phyloP scores from a whole-genome alignment of 1,140 invertebrate genomes.

The Leucophenga varia region DNA sequence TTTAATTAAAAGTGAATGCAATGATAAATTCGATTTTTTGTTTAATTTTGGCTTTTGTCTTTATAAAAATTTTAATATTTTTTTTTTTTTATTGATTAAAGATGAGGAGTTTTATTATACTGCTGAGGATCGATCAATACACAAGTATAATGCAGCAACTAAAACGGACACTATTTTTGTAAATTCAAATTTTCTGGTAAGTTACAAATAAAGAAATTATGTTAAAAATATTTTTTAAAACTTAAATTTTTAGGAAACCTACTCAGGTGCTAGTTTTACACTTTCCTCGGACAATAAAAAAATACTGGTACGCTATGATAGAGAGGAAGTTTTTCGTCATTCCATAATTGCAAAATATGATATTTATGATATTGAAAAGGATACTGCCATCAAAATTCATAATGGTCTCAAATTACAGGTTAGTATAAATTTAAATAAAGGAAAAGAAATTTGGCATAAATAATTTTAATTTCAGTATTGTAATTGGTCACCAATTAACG shows the following conservation, averaged over 20 bases:
- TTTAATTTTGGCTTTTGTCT: too few relatives aligned
- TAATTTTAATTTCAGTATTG: too few relatives aligned
- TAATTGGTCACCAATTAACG: conserved; percentile 71
- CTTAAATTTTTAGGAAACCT: conserved; percentile 26
- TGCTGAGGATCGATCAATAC: conserved; percentile 51
- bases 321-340: conserved; percentile 41
- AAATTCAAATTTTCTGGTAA: conserved; percentile 56
- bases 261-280: conserved; percentile 30
- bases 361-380: conserved; percentile 48
- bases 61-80: not conserved
- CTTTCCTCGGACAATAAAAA: conserved; percentile 44
- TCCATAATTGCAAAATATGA: conserved; percentile 51
- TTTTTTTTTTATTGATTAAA: conserved; percentile 46
- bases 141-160: conserved; percentile 59
- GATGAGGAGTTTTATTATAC: conserved; percentile 58
- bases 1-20: too few relatives aligned
- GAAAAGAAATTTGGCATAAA: too few relatives aligned
- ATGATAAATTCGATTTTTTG: too few relatives aligned
- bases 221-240: conserved; percentile 19
- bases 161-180: conserved; percentile 45
- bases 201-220: conserved; percentile 27
- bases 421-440: too few relatives aligned
- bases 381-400: conserved; percentile 49
- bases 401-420: conserved; percentile 60
- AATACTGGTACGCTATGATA: conserved; percentile 42